phyloP scores from a whole-genome alignment of 2,888 invertebrate species.

The Lithodes maja region DNA sequence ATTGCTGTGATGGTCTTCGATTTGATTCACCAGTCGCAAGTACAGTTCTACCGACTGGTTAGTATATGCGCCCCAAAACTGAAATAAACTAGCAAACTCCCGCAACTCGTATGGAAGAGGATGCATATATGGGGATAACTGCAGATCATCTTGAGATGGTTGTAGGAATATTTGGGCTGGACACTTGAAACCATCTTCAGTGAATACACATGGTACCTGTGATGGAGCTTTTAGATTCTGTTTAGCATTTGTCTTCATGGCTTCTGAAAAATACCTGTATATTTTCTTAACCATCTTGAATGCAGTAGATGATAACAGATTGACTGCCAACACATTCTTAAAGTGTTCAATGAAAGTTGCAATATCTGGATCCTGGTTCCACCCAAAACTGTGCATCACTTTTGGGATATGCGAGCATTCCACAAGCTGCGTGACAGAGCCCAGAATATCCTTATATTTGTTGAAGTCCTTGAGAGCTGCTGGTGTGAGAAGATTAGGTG shows the following conservation, averaged over 20 bases:
- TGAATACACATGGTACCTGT: slow-evolving; percentile 7
- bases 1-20: slow-evolving; percentile 10
- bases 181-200: slow-evolving; percentile 27
- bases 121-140: slow-evolving; percentile 37
- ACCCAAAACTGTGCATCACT: neutral
- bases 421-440: slow-evolving; percentile 5
- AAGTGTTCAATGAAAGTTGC: neutral
- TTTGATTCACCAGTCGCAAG: slow-evolving; percentile 4
- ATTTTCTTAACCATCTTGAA: slow-evolving; percentile 22
- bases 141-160: slow-evolving; percentile 11
- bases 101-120: slow-evolving; percentile 34
- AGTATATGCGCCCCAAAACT: slow-evolving; percentile 11
- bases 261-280: neutral
- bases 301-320: neutral
- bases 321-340: neutral
- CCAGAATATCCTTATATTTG: neutral
- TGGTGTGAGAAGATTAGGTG: slow-evolving; percentile 6
- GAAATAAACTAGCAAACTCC: slow-evolving; percentile 11
- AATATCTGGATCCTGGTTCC: neutral
- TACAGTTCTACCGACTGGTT: slow-evolving; percentile 19
- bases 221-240: neutral
- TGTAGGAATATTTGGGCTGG: slow-evolving; percentile 15
- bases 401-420: neutral
- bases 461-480: neutral
- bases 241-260: neutral